Evolutionary conservation across 2,888 invertebrate species (phyloP).

Genomic region (Eupithecia insigniata): DNA sequence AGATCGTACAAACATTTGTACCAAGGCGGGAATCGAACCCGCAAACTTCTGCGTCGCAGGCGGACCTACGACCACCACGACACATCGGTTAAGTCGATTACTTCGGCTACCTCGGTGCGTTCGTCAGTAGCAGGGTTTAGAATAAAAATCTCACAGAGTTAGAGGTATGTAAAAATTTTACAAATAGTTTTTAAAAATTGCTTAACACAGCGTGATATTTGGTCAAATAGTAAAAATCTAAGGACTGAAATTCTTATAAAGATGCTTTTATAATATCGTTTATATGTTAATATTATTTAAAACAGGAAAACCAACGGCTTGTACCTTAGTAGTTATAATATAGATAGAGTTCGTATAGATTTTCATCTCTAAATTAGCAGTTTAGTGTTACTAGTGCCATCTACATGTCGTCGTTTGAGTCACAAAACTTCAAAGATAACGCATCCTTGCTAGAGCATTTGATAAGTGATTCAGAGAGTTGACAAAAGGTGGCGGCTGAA

Average conservation of each 20-base stretch:
- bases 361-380: not conserved
- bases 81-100: too few species aligned
- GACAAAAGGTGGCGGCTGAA: not conserved
- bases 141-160: not conserved
- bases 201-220: too few species aligned
- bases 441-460: not conserved
- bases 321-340: too few species aligned
- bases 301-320: not conserved
- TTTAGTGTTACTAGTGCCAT: not conserved
- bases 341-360: not conserved
- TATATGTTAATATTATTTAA: too few species aligned
- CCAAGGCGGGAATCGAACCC: too few species aligned
- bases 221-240: too few species aligned
- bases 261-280: too few species aligned
- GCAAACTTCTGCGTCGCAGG: too few species aligned
- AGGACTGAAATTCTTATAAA: not conserved
- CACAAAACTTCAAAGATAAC: not conserved
- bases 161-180: too few species aligned
- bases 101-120: not conserved
- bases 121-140: not conserved
- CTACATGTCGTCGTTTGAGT: not conserved
- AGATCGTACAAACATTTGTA: too few species aligned
- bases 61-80: too few species aligned
- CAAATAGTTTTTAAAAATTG: too few species aligned
- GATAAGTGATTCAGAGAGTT: not conserved